Evolutionary conservation across 2,888 invertebrate genomes (phyloP).

Genomic region (Drosophila affinis): DNA sequence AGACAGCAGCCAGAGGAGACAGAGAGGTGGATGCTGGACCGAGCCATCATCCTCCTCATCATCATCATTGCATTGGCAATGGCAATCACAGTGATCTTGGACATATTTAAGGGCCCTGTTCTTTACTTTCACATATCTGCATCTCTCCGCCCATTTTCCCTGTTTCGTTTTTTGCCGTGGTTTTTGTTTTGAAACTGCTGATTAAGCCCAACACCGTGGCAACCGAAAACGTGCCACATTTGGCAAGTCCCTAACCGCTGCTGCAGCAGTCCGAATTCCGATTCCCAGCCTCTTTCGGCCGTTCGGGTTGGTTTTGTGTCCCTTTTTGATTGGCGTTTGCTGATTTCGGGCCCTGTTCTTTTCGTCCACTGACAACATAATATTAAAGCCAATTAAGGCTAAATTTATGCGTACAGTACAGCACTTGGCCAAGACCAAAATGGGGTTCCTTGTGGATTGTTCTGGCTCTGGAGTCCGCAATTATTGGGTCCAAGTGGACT

Average conservation of each 20-base stretch:
- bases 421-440: slow-evolving; percentile 61
- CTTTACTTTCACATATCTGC: slow-evolving; percentile 71
- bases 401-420: slow-evolving; percentile 77
- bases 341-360: slow-evolving; percentile 55
- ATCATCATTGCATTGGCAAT: slow-evolving; percentile 23
- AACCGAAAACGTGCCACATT: slow-evolving; percentile 74
- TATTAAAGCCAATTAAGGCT: slow-evolving; percentile 79
- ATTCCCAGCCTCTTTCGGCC: slow-evolving; percentile 13
- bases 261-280: slow-evolving; percentile 2
- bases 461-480: slow-evolving; percentile 36
- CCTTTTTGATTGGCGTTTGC: slow-evolving; percentile 71
- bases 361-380: slow-evolving; percentile 74
- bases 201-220: slow-evolving; percentile 74
- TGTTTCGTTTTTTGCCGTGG: slow-evolving; percentile 8
- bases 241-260: slow-evolving; percentile 51
- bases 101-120: slow-evolving; percentile 69
- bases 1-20: not conserved
- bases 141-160: slow-evolving; percentile 26
- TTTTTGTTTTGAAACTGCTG: slow-evolving; percentile 69
- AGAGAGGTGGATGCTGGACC: slow-evolving; percentile 2
- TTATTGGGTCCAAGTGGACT: slow-evolving; percentile 61
- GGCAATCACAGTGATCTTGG: slow-evolving; percentile 47
- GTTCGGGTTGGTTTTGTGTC: slow-evolving; percentile 42
- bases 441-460: slow-evolving; percentile 22
- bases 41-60: slow-evolving; percentile 36